Evolutionary conservation across 2,888 invertebrate genomes (phyloP), one percentile per base, ranked within the genome.

Genomic region (Drosophila meridionalis): DNA sequence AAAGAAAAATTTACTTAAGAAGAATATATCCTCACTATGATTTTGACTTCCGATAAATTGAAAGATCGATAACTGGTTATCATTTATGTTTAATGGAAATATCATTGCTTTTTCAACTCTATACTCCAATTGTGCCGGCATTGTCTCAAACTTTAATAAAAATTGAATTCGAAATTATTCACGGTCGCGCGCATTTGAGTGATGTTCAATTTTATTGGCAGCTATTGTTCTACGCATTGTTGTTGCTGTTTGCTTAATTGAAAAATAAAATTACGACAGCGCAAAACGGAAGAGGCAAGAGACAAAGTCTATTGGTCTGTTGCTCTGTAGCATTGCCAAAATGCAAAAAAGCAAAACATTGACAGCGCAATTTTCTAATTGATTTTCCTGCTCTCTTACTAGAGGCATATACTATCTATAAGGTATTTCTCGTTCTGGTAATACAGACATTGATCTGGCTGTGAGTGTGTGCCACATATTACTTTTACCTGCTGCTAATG

Each of bases 231-330:
- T 9, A 26, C n/a, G n/a, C 26, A 26, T 9, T 32, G n/a, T 50
- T n/a, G 2, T 32, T 53, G n/a, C 56, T 63, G 67, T 71, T 69
- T 71, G 69, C 63, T 47, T 76, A 79, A 82, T 80, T 80, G 70
- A 81, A 79, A 82, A 76, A 69, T 69, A 69, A 77, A 69, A 73
- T 75, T 69, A 69, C 65, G 61, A 74, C 50, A 70, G 50, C 42
- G 47, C 32, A n/a, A 59, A 38, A 45, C 12, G 30, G 40, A 38
- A 42, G 63, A 69, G 50, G 36, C 26, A 32, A 52, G 20, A 42
- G 38, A 52, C 42, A 14, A 61, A 59, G 45, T 52, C 36, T 52
- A 52, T 50, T 8, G 7, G 9, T 14, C 32, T 57, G 45, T 48
- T 11, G 6, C 4, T 20, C 50, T 48, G 68, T 74, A n/a, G 20